These are phyloP conservation scores for Tachuris rubrigastra DNA, from an alignment of 2,113 vertebrate species.

Conservation along the genomic window DNA sequence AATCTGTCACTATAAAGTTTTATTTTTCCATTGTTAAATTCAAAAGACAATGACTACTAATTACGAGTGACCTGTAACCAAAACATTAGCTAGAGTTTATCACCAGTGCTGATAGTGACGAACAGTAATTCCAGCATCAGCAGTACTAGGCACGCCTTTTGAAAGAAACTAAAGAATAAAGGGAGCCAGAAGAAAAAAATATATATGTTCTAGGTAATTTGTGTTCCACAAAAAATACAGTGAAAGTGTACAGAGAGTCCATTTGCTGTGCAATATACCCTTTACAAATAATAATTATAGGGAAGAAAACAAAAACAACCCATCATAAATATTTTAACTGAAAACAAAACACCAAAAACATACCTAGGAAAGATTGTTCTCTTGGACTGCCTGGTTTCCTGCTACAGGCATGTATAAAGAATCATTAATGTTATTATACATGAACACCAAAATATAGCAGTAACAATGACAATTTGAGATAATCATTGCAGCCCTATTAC, in stretches of 20 bases:
- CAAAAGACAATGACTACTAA: slow-evolving; percentile 44
- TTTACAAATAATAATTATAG: not conserved
- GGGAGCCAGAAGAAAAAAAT: not conserved
- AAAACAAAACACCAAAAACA: not conserved
- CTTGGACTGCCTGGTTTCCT: slow-evolving; percentile 27
- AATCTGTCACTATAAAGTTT: slow-evolving; percentile 37
- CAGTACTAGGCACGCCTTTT: not conserved
- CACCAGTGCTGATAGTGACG: not conserved
- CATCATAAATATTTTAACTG: slow-evolving; percentile 11
- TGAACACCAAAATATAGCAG: not conserved
- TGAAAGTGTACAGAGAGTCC: not conserved
- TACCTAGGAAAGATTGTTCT: not conserved
- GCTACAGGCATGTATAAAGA: slow-evolving; percentile 16
- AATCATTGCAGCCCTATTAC: not conserved
- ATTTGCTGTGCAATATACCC: not conserved
- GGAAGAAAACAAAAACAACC: not conserved
- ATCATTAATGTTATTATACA: not conserved
- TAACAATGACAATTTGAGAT: not conserved
- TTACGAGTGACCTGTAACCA: slow-evolving; percentile 51
- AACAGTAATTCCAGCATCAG: slow-evolving; percentile 1
- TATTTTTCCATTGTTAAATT: slow-evolving; percentile 46
- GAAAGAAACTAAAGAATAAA: not conserved
- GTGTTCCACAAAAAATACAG: not conserved
- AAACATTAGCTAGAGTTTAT: slow-evolving; percentile 25
- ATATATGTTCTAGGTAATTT: not conserved